Evolutionary conservation across 2,797 vertebrate genomes (phyloP), one percentile per base, ranked within the genome.

Genomic region (Octomys mimax): DNA sequence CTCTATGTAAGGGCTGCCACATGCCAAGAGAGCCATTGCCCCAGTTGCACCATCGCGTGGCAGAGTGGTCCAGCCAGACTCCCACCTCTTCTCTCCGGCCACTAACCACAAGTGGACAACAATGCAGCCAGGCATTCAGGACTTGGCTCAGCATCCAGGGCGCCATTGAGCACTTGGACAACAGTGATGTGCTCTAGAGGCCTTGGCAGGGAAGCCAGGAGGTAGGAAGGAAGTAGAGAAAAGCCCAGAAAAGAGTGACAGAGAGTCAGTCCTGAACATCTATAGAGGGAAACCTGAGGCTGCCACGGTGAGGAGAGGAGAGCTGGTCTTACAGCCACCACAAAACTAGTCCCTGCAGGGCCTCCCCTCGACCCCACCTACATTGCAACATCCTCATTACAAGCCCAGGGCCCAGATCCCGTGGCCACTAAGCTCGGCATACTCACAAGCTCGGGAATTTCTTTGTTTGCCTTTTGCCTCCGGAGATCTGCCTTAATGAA

Each of bases 401-500:
- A 62, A 79, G 68, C 61, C 59, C 5, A 19, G 52, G 7, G 33
- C 57, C 80, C 82, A 24, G 28, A 52, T 7, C 79, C 87, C 39
- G 2, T 79, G 28, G 52, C 24, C 59, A 71, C 46, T 12, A 28
- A 61, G 62, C 49, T 61, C 46, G 54, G 77, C 24, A 96, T 98
- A 99, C 99, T 99, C 97, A 99, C 99, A 22, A 95, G 98, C 87
- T 98, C 94, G 87, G 97, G 83, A 96, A 93, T 61, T 93, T 98
- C 97, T 88, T 98, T 96, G 98, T 99, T 99, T 95, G 99, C 99
- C 93, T 97, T 99, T 95, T 99, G 99, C 94, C 99, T 99, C 91
- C 99, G 98, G 46, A 99, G 99, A 94, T 99, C 99, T 5, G 99
- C 98, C 98, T 99, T 99, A 97, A 99, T 99, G 87, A 99, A 98